A percentile compares a stretch with the other conserved stretches of the same genome.
phyloP scores from a whole-genome alignment of 2,113 vertebrate species.

The Callorhinus ursinus region DNA sequence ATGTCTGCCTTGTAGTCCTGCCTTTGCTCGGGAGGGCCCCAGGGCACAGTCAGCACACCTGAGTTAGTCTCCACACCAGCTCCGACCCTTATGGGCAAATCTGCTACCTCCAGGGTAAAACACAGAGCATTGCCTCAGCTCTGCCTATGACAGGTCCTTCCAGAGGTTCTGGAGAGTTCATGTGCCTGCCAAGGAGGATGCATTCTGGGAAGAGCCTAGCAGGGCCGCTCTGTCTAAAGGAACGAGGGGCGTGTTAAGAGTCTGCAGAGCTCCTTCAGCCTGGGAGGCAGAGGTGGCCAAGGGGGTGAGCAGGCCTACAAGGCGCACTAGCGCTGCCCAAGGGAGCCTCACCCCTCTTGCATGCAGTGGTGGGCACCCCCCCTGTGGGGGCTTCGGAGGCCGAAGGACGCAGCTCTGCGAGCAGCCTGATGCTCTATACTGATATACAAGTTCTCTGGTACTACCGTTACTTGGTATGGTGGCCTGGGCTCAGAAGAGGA shows the following conservation, averaged over 20 bases:
- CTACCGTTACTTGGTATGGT: not conserved
- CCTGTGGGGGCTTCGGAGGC: not conserved
- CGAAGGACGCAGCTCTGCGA: not conserved
- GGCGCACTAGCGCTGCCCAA: not conserved
- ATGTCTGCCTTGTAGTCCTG: not conserved
- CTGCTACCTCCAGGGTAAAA: not conserved
- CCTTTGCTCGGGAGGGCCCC: not conserved
- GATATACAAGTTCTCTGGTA: not conserved
- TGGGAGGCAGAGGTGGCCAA: not conserved
- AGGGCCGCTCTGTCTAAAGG: not conserved
- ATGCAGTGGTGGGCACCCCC: not conserved
- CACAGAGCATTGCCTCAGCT: not conserved
- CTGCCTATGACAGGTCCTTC: not conserved
- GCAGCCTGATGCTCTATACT: not conserved
- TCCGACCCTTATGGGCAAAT: not conserved
- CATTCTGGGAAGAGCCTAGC: not conserved
- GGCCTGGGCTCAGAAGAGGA: not conserved
- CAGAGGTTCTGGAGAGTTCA: not conserved
- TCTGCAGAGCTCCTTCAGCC: not conserved
- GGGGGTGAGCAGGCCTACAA: not conserved
- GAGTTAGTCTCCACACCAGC: not conserved
- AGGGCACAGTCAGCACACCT: not conserved
- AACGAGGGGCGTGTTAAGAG: not conserved
- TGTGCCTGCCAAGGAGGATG: not conserved
- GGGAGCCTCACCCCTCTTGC: not conserved